These are phyloP conservation scores for Temnothorax rugatulus DNA, from an alignment of 2,888 invertebrate species.

Conservation along the genomic window DNA sequence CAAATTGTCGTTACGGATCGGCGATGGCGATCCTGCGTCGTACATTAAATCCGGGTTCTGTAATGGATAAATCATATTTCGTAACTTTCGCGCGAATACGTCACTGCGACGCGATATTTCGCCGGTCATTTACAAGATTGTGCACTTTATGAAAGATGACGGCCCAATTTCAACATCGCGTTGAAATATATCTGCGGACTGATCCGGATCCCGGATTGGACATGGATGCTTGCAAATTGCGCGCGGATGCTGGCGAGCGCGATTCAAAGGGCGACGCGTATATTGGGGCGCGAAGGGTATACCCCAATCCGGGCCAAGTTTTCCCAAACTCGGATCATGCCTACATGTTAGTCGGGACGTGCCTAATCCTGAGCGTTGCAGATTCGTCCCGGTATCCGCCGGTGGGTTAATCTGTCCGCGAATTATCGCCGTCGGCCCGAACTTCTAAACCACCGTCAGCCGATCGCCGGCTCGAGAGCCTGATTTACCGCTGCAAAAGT, in stretches of 20 bases:
- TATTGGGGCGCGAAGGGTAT: not conserved
- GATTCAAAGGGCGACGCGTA: conserved; percentile 17
- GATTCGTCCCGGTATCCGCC: conserved; percentile 66
- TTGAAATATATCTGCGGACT: conserved; percentile 14
- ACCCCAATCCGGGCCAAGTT: conserved; percentile 59
- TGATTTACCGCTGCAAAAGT: conserved; percentile 69
- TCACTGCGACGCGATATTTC: conserved; percentile 36
- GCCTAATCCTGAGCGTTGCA: conserved; percentile 73
- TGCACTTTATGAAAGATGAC: conserved; percentile 47
- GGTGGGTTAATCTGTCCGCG: conserved; percentile 68
- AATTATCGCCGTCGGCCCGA: conserved; percentile 72
- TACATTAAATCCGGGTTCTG: conserved; percentile 43
- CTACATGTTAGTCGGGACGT: conserved; percentile 72
- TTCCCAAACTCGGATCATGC: conserved; percentile 72
- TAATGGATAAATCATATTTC: conserved; percentile 51
- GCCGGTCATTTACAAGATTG: conserved; percentile 51
- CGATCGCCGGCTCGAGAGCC: conserved; percentile 49
- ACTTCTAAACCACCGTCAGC: conserved; percentile 64
- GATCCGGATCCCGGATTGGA: not conserved
- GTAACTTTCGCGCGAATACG: conserved; percentile 37
- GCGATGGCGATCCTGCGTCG: conserved; percentile 54
- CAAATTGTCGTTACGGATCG: conserved; percentile 53
- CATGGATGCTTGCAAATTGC: conserved; percentile 29
- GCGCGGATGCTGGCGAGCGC: not conserved
- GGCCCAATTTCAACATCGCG: conserved; percentile 3